Evolutionary conservation across 2,888 invertebrate genomes (phyloP).

Genomic region (Petrolisthes cinctipes): DNA sequence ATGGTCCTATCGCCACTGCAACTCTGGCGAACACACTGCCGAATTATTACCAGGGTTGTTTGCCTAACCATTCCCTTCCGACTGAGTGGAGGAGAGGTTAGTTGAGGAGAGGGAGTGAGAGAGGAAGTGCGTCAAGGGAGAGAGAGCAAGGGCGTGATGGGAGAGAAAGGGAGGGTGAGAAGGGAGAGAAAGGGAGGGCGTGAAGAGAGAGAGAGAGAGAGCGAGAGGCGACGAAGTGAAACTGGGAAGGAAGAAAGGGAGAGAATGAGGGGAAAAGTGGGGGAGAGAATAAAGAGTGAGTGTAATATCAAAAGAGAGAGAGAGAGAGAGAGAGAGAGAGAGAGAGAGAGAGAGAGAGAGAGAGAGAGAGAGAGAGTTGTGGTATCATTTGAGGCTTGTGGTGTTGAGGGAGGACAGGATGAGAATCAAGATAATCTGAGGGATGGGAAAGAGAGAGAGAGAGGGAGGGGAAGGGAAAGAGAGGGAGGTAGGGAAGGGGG

Average conservation of each 20-base stretch:
- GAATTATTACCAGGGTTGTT: conserved; percentile 59
- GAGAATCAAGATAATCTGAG: not conserved
- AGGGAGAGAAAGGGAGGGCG: not conserved
- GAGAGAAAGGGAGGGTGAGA: not conserved
- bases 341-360: not conserved
- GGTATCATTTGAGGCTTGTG: not conserved
- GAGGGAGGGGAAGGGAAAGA: not conserved
- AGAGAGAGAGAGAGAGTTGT: not conserved
- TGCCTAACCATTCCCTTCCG: conserved; percentile 54
- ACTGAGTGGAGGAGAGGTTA: conserved; percentile 36
- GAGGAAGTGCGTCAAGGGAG: not conserved
- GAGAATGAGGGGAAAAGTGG: not conserved
- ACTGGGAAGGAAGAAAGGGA: not conserved
- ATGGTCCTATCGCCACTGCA: conserved; percentile 54
- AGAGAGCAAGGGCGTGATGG: not conserved
- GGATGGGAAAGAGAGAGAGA: not conserved
- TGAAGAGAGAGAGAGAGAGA: not conserved
- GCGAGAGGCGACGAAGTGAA: not conserved
- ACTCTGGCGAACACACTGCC: conserved; percentile 62
- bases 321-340: not conserved
- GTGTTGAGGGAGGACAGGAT: not conserved
- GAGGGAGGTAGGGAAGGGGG: not conserved
- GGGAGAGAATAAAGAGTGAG: not conserved
- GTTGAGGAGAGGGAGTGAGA: not conserved
- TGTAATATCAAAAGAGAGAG: not conserved